Conservation (phyloP, 2,888 invertebrate species). For the Chorisops tibialis region DNA sequence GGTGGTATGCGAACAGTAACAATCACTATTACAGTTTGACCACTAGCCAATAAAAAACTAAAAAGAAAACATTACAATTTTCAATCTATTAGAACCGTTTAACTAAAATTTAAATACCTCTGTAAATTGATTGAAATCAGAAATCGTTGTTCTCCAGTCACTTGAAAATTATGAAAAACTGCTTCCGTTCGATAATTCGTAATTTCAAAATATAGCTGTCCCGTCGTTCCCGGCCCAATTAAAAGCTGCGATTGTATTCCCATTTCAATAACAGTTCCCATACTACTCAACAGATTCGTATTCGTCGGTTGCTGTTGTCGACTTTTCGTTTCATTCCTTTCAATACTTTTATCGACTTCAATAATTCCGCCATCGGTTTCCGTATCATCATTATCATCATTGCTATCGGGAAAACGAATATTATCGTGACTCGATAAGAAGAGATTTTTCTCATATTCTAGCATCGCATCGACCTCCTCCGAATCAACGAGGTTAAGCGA, state of each 20-base stretch:
- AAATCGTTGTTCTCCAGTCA: slow-evolving; percentile 59
- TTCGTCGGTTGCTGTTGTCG: slow-evolving; percentile 10
- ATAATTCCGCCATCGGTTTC: neutral
- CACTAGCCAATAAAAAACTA: slow-evolving; percentile 33
- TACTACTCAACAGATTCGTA: neutral
- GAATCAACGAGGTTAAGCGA: slow-evolving; percentile 2
- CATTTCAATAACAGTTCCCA: slow-evolving; percentile 47
- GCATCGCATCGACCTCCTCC: slow-evolving; percentile 1
- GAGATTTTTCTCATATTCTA: slow-evolving; percentile 8
- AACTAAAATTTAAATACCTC: too few species aligned
- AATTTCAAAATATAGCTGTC: slow-evolving; percentile 64
- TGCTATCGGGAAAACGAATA: slow-evolving; percentile 18
- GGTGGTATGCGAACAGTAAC: slow-evolving; percentile 55
- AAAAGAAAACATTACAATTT: neutral
- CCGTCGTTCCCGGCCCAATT: slow-evolving; percentile 45
- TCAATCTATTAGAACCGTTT: too few species aligned
- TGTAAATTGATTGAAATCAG: slow-evolving; percentile 58
- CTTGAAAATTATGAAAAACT: slow-evolving; percentile 59
- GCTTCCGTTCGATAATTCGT: slow-evolving; percentile 64
- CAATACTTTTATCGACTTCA: slow-evolving; percentile 9
- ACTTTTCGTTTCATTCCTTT: neutral
- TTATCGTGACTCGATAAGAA: slow-evolving; percentile 9
- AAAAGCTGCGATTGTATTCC: slow-evolving; percentile 53
- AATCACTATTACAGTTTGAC: slow-evolving; percentile 58
- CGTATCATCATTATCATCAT: slow-evolving; percentile 1